Percentiles rank a stretch among this genome's conserved stretches.
These are phyloP conservation scores for Scytalopus superciliaris DNA, from an alignment of 2,113 vertebrate species.

Conservation along the genomic window DNA sequence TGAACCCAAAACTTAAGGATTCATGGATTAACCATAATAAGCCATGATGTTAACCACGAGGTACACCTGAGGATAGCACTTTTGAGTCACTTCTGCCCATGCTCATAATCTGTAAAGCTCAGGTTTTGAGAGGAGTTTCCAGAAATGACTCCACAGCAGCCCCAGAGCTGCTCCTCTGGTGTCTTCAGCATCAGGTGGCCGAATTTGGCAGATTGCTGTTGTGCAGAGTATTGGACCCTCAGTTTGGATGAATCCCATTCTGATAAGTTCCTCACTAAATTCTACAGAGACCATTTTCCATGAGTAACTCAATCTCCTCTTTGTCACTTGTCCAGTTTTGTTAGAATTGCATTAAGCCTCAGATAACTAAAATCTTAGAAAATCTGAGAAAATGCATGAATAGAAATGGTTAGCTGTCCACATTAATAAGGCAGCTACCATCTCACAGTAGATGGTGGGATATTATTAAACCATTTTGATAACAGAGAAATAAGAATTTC, in stretches of 20 bases:
- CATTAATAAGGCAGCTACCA: neutral
- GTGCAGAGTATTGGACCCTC: neutral
- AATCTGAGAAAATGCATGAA: neutral
- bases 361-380: neutral
- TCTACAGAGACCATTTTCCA: neutral
- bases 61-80: neutral
- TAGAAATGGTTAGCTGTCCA: neutral
- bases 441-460: neutral
- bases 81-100: neutral
- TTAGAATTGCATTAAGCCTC: neutral
- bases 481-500: neutral
- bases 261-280: neutral
- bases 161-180: neutral
- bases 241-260: neutral
- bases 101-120: neutral
- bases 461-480: neutral
- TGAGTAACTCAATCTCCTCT: neutral
- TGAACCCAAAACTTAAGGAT: neutral
- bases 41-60: neutral
- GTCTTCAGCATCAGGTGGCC: neutral
- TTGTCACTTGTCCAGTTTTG: neutral
- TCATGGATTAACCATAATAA: neutral
- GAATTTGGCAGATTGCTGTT: neutral
- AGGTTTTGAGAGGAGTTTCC: neutral
- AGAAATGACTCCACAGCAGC: neutral